A percentile compares a stretch with the other conserved stretches of the same genome.
phyloP scores from a whole-genome alignment of 2,797 vertebrate species.

The Miichthys miiuy region DNA sequence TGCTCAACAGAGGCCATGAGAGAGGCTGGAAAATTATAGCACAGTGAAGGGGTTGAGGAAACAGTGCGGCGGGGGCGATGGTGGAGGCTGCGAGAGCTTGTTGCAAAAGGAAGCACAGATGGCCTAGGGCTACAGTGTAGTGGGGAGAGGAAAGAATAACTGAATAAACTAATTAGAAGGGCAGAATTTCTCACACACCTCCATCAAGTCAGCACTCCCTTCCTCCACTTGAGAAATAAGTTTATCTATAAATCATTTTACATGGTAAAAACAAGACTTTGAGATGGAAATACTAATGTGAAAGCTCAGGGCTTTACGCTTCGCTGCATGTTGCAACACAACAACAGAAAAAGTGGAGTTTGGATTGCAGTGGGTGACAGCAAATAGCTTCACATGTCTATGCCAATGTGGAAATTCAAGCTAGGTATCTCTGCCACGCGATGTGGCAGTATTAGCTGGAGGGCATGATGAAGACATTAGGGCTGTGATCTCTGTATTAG shows the following conservation, averaged over 20 bases:
- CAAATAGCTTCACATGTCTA: constrained; percentile 18
- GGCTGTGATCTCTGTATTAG: constrained; percentile 76
- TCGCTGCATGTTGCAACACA: constrained; percentile 22
- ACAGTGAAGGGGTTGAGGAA: constrained; percentile 48
- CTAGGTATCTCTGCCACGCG: constrained; percentile 36
- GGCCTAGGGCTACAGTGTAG: constrained; percentile 61
- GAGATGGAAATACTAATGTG: constrained; percentile 19
- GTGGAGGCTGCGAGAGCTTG: constrained; percentile 48
- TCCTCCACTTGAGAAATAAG: constrained; percentile 31
- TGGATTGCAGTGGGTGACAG: background rate
- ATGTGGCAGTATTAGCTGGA: constrained; percentile 47
- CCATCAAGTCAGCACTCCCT: constrained; percentile 41
- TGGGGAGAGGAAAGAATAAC: constrained; percentile 62
- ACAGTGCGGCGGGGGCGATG: constrained; percentile 24
- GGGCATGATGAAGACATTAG: constrained; percentile 62
- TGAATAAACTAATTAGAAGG: constrained; percentile 77
- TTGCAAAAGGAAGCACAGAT: constrained; percentile 68
- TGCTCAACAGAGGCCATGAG: constrained; percentile 19
- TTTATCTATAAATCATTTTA: constrained; percentile 46
- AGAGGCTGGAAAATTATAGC: constrained; percentile 52
- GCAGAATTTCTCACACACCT: constrained; percentile 67
- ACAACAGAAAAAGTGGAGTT: constrained; percentile 7
- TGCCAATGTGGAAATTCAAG: constrained; percentile 42
- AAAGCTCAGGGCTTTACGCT: constrained; percentile 7
- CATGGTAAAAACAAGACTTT: constrained; percentile 18